phyloP scores from a whole-genome alignment of 53 echinoderm and acorn worm genomes.

The Echinarachnius parma region DNA sequence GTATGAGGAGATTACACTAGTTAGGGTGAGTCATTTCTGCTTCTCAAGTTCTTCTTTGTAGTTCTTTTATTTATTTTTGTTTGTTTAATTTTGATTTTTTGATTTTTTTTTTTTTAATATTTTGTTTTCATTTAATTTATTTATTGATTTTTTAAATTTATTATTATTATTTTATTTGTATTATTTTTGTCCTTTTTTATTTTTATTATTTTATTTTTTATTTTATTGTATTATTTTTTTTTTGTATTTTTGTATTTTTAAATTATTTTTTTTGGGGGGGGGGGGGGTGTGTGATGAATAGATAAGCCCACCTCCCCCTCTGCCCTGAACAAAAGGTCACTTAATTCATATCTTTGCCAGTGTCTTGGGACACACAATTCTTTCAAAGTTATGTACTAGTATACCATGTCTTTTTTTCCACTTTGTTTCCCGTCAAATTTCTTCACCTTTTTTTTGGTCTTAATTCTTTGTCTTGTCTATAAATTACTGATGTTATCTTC shows the following conservation, averaged over 20 bases:
- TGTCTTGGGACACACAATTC: too few species aligned
- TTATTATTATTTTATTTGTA: not conserved
- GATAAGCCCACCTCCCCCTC: not conserved
- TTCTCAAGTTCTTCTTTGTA: not conserved
- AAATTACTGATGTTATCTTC: too few species aligned
- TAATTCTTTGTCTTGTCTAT: not conserved
- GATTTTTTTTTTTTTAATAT: not conserved
- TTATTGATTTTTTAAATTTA: not conserved
- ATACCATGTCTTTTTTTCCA: not conserved
- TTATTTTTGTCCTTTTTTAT: not conserved
- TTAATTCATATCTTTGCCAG: too few species aligned
- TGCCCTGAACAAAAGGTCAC: too few species aligned
- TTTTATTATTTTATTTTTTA: not conserved
- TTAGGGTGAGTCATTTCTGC: conserved; percentile 63
- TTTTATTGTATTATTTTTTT: not conserved
- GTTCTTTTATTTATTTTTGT: not conserved
- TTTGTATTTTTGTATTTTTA: not conserved
- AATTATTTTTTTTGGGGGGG: not conserved
- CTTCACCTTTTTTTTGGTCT: not conserved
- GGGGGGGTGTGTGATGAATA: too few species aligned
- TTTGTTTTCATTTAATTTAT: not conserved
- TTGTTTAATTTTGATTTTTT: not conserved
- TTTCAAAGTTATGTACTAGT: too few species aligned
- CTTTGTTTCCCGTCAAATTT: not conserved
- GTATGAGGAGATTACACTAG: conserved; percentile 89